These are phyloP conservation scores for Rhincodon typus DNA, from an alignment of 2,797 vertebrate species.

Conservation along the genomic window DNA sequence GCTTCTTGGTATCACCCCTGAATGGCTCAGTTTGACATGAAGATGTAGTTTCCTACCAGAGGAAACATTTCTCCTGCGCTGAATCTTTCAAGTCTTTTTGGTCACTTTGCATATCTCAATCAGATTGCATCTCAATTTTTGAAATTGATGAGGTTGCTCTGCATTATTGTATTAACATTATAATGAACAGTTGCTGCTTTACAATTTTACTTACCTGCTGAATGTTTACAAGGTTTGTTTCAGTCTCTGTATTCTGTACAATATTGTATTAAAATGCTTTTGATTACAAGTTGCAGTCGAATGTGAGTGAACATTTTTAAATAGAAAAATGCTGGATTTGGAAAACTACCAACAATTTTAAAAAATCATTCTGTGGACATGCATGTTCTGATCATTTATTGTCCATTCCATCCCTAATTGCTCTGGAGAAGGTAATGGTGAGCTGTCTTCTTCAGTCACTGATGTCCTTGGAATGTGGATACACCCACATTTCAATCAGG, in stretches of 20 bases:
- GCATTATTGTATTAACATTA: neutral
- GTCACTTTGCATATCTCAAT: neutral
- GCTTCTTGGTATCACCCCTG: neutral
- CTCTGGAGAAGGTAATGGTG: neutral
- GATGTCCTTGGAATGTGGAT: neutral
- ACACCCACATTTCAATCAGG: neutral
- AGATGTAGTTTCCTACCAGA: neutral
- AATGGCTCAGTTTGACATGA: neutral
- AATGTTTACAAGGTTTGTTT: neutral
- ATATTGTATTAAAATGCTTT: constrained; percentile 17
- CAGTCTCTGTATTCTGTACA: neutral
- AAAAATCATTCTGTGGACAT: neutral
- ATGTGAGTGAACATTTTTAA: neutral
- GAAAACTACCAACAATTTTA: neutral
- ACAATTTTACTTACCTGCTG: neutral
- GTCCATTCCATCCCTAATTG: neutral
- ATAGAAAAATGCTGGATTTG: neutral
- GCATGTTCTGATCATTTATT: neutral
- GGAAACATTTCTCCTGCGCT: too few relatives aligned
- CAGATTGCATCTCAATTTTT: neutral
- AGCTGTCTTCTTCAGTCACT: neutral
- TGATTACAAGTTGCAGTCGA: neutral
- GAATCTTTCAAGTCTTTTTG: neutral
- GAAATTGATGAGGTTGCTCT: neutral
- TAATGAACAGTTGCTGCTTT: neutral